Base-by-base conservation (phyloP, 2,888 invertebrate genomes). In the Acleris emargana region DNA sequence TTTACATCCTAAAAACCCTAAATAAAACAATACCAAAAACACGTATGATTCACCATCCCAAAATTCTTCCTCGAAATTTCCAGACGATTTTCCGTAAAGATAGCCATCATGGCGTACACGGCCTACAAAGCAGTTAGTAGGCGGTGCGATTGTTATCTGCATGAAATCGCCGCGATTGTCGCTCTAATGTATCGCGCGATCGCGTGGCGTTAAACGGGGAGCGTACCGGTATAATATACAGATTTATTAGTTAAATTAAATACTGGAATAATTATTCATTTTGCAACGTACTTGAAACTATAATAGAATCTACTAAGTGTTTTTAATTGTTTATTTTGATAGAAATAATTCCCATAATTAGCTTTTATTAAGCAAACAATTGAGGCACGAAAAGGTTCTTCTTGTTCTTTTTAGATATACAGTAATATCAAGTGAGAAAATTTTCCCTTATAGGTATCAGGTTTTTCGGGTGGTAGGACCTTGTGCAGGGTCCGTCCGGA, bases 161-260 rank as follows among this genome's bases (percentile, higher is more conserved):
- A 42, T 42, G 54, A 16, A 42, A 54, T 54, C 54, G 54, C 70
- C 68, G 74, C 73, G 74, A 79, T 81, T 81, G 76, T 78, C 76
- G 73, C 77, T 77, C 66, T 74, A 76, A 80, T 69, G 72, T 73
- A 76, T 76, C 71, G 68, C 67, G 58, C 50, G 62, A 59, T 82
- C 73, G 83, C 83, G 81, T 83, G 83, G 72, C 73, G 72, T 69
- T 76, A 78, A 81, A 73, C 73, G 73, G 54, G 42, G 54, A 64
- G 67, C 22, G 71, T 54, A 13, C 60, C 66, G 69, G 71, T 54
- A 38, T 54, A 54, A 54, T 42, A 54, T 22, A 54, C 42, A 54
- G 54, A 54, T 54, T 54, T 54, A 54, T 54, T 42, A 42, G 54
- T 42, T 20, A 38, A 54, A 42, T 22, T 13, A n/a, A 38, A 42